Base-by-base conservation (phyloP, 2,113 vertebrate genomes). In the Abramis brama region DNA sequence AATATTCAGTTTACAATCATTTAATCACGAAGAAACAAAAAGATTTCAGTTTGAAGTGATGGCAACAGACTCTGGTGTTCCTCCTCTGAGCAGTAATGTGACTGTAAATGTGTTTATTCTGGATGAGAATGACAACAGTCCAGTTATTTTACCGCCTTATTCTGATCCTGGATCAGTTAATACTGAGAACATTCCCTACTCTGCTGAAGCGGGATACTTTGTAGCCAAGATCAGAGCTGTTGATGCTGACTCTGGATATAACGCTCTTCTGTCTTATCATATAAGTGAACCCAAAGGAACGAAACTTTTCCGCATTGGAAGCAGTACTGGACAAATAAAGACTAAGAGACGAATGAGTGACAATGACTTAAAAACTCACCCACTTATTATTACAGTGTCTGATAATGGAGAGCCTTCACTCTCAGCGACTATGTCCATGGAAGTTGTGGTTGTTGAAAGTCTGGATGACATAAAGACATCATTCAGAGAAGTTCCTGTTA, bases 91-190 rank as follows among this genome's bases (percentile, higher is more conserved):
- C 3, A 91, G 79, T 0, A 93, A 93, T 87, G 89, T 52, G 0
- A 77, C 25, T 23, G 85, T 89, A 10, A 80, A 88, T 5, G 39
- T 85, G 7, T 82, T 77, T 79, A 47, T 88, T 15, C 43, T 84
- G 57, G 87, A 88, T 66, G 92, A 92, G 89, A 96, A 96, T 59
- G 95, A 96, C 91, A 96, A 95, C n/a, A 91, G 92, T 33, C 86
- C 81, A 6, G 83, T 85, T 66, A 82, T 87, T 82, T 60, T 95
- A 62, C 93, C 94, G 62, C 95, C 95, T 11, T 89, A 66, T 76
- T 89, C 90, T 85, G 91, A 90, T 78, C 94, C 94, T 1, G 95
- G 93, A 62, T 88, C 94, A 91, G 0, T 0, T 92, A 71, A 92
- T 94, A 1, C 89, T 93, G 95, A 95, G 87, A 87, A 92, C 17